Evolutionary conservation across 2,888 invertebrate species (phyloP).

Genomic region (Clepsis dumicolana): DNA sequence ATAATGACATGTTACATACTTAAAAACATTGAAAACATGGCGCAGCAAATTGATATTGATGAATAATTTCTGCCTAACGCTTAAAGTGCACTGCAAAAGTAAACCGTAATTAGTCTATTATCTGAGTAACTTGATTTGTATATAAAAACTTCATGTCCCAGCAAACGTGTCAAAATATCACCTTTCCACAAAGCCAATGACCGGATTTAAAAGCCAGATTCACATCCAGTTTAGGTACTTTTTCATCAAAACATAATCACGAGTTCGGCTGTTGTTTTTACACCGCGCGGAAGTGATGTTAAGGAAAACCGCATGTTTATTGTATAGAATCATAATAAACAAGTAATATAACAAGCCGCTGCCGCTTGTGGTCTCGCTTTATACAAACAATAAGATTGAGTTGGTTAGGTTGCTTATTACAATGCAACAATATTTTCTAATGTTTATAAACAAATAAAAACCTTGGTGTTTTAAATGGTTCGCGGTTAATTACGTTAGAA

Average conservation of each 20-base stretch:
- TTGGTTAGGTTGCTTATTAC: neutral
- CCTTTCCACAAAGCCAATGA: neutral
- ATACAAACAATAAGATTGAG: conserved; percentile 28
- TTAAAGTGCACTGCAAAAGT: too few relatives aligned
- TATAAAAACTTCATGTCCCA: too few relatives aligned
- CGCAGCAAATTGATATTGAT: too few relatives aligned
- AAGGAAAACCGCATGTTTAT: conserved; percentile 36
- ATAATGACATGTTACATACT: too few relatives aligned
- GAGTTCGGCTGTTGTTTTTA: neutral
- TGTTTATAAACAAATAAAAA: too few relatives aligned
- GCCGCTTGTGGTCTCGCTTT: conserved; percentile 17
- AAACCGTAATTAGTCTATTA: too few relatives aligned
- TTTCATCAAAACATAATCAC: neutral
- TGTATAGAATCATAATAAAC: conserved; percentile 4
- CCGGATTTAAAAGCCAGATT: neutral
- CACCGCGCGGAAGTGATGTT: conserved; percentile 9
- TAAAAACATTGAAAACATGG: too few relatives aligned
- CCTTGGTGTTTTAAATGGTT: too few relatives aligned
- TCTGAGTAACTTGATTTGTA: too few relatives aligned
- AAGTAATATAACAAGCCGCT: neutral
- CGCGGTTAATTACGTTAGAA: too few relatives aligned
- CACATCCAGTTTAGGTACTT: neutral
- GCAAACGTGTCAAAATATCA: too few relatives aligned
- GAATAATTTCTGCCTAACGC: too few relatives aligned
- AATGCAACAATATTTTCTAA: neutral